These are phyloP conservation scores for Siderastrea radians DNA, from an alignment of 92 coral and sea anemone genomes.

Conservation along the genomic window DNA sequence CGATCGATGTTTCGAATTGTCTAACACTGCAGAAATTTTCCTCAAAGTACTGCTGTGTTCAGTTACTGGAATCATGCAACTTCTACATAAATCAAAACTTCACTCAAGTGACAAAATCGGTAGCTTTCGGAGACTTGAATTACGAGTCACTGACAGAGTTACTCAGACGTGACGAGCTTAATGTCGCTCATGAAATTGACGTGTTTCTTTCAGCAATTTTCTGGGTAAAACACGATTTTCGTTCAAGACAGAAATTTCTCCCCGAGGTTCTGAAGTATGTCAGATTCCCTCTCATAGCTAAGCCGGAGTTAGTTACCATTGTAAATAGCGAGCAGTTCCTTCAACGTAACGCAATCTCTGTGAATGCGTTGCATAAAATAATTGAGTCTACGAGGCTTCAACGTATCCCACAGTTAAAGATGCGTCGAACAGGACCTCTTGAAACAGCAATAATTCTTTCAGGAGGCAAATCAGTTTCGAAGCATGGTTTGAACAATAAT, in stretches of 20 bases:
- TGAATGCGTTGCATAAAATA: neutral
- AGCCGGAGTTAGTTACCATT: neutral
- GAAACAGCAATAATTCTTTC: constrained; percentile 8
- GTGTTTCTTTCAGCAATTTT: constrained; percentile 70
- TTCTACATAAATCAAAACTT: constrained; percentile 70
- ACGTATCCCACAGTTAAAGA: neutral
- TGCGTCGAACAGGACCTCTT: constrained; percentile 18
- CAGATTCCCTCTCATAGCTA: constrained; percentile 28
- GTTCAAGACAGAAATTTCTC: constrained; percentile 53
- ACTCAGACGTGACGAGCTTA: constrained; percentile 65
- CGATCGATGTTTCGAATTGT: constrained; percentile 64
- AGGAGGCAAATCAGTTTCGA: neutral
- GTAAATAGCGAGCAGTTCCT: neutral
- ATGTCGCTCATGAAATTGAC: constrained; percentile 69
- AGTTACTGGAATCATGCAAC: constrained; percentile 46
- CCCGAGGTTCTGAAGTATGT: constrained; percentile 40
- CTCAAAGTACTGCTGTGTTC: constrained; percentile 56
- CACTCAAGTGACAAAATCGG: constrained; percentile 58
- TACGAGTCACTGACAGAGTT: constrained; percentile 50
- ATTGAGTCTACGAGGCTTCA: neutral
- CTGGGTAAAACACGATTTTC: constrained; percentile 75
- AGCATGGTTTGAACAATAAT: neutral
- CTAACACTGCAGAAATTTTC: constrained; percentile 67
- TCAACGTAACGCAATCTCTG: neutral
- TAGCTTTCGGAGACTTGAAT: constrained; percentile 57